These are phyloP conservation scores for Eristalis arbustorum DNA, from an alignment of 2,888 invertebrate genomes.

Conservation along the genomic window DNA sequence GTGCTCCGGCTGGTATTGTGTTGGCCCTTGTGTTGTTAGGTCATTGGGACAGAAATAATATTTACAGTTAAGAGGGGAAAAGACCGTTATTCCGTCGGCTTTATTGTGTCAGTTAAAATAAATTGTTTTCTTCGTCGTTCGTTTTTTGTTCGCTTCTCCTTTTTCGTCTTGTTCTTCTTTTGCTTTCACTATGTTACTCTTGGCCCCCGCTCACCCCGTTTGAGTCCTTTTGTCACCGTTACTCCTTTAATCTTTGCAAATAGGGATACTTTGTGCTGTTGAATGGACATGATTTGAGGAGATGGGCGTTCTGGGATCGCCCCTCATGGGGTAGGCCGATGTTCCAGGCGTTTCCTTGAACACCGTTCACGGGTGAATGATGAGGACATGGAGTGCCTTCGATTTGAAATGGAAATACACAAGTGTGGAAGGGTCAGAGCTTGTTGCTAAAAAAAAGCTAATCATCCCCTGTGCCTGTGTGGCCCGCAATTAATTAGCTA, in stretches of 20 bases:
- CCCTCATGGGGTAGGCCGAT: neutral
- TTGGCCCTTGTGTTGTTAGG: constrained; percentile 55
- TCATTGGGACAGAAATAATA: constrained; percentile 65
- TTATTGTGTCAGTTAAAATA: constrained; percentile 63
- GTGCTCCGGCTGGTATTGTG: constrained; percentile 14
- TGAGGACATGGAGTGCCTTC: neutral
- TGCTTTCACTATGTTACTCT: neutral
- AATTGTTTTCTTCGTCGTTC: constrained; percentile 54
- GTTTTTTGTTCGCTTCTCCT: neutral
- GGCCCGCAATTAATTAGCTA: no score
- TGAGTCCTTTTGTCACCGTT: constrained; percentile 57
- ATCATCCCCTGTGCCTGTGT: no score
- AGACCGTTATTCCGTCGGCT: constrained; percentile 22
- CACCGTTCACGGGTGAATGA: neutral
- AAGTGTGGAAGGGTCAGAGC: no score
- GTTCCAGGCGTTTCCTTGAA: neutral
- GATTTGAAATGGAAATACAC: neutral
- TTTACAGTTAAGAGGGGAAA: constrained; percentile 53
- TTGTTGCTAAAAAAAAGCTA: no score
- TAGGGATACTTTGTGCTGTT: constrained; percentile 39
- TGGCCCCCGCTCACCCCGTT: no score
- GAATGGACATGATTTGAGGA: constrained; percentile 21
- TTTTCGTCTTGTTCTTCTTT: neutral
- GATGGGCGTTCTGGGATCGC: constrained; percentile 29
- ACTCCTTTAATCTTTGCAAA: constrained; percentile 61